Conservation (phyloP, 2,888 invertebrate genomes). For the Dastarcus helophoroides region DNA sequence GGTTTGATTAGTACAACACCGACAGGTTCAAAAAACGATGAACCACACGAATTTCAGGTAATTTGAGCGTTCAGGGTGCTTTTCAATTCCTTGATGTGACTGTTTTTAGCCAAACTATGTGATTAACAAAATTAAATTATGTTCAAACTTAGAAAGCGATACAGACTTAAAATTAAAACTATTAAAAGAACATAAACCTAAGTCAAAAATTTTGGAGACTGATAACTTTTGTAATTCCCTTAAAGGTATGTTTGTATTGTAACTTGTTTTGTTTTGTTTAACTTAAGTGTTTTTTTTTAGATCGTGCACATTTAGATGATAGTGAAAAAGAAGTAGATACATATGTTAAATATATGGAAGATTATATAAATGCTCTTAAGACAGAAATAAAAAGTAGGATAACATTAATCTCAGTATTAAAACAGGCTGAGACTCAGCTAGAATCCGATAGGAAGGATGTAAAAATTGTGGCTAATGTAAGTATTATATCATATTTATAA, state of each 20-base stretch:
- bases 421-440: constrained; percentile 77
- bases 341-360: constrained; percentile 66
- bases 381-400: constrained; percentile 73
- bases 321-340: constrained; percentile 79
- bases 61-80: constrained; percentile 10
- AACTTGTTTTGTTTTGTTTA: not conserved
- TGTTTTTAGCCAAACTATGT: constrained; percentile 54
- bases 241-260: constrained; percentile 70
- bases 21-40: constrained; percentile 53
- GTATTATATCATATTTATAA: constrained; percentile 33
- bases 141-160: constrained; percentile 59
- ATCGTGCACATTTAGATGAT: constrained; percentile 75
- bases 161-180: constrained; percentile 59
- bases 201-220: constrained; percentile 51
- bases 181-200: constrained; percentile 56
- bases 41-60: constrained; percentile 67
- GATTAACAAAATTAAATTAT: constrained; percentile 63
- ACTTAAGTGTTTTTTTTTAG: constrained; percentile 38
- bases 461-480: constrained; percentile 89
- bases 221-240: constrained; percentile 66
- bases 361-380: constrained; percentile 68
- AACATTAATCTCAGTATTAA: constrained; percentile 62
- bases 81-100: not conserved
- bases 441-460: constrained; percentile 88
- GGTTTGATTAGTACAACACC: constrained; percentile 72